Percentiles rank a stretch among this genome's conserved stretches.
These are phyloP conservation scores for Gorilla gorilla DNA, from an alignment of 2,113 vertebrate species.

Conservation along the genomic window DNA sequence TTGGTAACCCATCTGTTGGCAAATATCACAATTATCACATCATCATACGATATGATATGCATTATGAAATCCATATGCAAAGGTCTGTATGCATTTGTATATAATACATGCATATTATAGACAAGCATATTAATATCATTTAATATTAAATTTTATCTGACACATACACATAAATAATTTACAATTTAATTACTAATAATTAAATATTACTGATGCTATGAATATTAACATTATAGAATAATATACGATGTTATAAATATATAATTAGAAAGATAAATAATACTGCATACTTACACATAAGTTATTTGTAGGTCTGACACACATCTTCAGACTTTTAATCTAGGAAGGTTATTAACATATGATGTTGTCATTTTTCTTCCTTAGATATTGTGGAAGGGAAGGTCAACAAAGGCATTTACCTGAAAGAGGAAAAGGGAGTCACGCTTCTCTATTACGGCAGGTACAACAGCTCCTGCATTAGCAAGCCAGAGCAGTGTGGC, in stretches of 20 bases:
- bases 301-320: rapidly evolving
- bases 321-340: rapidly evolving
- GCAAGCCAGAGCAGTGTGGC: constrained; percentile 90
- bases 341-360: neutral
- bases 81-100: no score
- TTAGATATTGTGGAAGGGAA: constrained; percentile 96
- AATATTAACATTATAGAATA: neutral
- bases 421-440: constrained; percentile 88
- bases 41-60: no score
- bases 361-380: constrained; percentile 20
- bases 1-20: neutral
- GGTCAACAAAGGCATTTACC: constrained; percentile 93
- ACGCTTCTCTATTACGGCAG: constrained; percentile 93
- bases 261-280: neutral
- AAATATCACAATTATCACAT: rapidly evolving
- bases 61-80: no score
- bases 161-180: neutral
- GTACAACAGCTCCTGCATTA: constrained; percentile 92
- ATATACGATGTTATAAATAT: rapidly evolving
- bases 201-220: neutral
- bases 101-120: rapidly evolving
- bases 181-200: neutral
- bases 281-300: rapidly evolving
- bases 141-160: neutral
- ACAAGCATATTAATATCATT: no score